Conservation (phyloP, 2,113 vertebrate genomes). For the Emydura subglobosa region DNA sequence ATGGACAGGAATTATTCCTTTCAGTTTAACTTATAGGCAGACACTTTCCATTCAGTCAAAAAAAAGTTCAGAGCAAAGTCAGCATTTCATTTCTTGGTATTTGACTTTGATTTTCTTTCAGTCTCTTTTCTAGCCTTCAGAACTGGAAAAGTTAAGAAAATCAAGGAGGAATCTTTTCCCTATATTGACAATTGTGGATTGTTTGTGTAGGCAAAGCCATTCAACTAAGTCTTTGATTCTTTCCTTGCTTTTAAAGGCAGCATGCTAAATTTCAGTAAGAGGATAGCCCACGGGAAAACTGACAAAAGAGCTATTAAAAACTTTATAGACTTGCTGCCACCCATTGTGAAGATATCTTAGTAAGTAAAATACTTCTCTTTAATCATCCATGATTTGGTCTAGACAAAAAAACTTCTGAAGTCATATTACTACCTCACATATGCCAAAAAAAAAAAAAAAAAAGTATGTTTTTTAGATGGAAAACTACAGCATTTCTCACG, state of each 20-base stretch:
- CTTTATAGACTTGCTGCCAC: neutral
- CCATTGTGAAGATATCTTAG: neutral
- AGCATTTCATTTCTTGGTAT: neutral
- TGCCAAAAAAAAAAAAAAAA: neutral
- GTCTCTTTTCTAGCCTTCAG: neutral
- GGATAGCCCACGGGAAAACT: neutral
- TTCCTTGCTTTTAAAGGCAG: slow-evolving; percentile 17
- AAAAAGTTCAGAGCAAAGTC: neutral
- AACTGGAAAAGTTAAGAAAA: neutral
- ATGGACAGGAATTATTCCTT: neutral
- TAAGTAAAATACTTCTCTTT: neutral
- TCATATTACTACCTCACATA: neutral
- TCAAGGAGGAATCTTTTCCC: neutral
- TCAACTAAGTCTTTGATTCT: slow-evolving; percentile 18
- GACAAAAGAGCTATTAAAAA: neutral
- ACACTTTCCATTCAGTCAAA: neutral
- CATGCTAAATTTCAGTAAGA: neutral
- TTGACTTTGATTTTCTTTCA: neutral
- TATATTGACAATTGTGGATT: neutral
- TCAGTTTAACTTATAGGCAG: neutral
- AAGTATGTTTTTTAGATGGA: neutral
- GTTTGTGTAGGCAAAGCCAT: neutral
- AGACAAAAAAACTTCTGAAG: neutral
- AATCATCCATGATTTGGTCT: neutral
- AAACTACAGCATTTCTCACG: neutral